Evolutionary conservation across 2,797 vertebrate species (phyloP), one percentile per base, ranked within the genome.

Genomic region (Sebastes goodei): DNA sequence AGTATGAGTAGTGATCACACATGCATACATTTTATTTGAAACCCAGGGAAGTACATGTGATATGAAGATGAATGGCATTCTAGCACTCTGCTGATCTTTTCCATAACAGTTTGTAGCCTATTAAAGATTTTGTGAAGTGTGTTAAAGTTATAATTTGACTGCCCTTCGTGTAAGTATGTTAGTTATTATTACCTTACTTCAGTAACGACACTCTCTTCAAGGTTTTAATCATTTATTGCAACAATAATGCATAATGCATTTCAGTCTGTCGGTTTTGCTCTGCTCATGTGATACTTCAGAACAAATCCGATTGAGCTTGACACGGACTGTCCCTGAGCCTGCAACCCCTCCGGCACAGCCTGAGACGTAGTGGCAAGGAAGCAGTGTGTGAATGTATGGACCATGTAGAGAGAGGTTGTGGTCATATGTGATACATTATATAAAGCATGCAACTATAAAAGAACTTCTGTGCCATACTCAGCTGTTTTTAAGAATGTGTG

Each of bases 211-310:
- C 42, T 57, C 10, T 53, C 30, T 2, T 63, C 9, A 52, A 59
- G 20, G 57, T 20, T 69, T 64, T 29, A 46, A 10, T 20, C 7
- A 11, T 53, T 59, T 27, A 27, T 27, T 70, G 32, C 33, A 20
- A n/a, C 59, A 35, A 17, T 66, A 25, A 27, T 33, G n/a, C n/a
- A n/a, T n/a, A n/a, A 14, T 27, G 3, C 32, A 25, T 67, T 57
- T 55, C 11, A 49, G 9, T 53, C 10, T 21, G 25, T 6, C 0
- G 1, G 15, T 66, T 65, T 46, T 38, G 6, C 52, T 56, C 53
- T 30, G 14, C 52, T 61, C 66, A 70, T 66, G 71, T 78, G 66
- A 68, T 33, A 52, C 21, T 35, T 68, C 21, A 53, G 56, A 83
- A 55, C 30, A 55, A 81, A 73, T 72, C 53, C 5, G 14, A 25